Base-by-base conservation (phyloP, 1,140 invertebrate genomes). In the Phthorimaea operculella region DNA sequence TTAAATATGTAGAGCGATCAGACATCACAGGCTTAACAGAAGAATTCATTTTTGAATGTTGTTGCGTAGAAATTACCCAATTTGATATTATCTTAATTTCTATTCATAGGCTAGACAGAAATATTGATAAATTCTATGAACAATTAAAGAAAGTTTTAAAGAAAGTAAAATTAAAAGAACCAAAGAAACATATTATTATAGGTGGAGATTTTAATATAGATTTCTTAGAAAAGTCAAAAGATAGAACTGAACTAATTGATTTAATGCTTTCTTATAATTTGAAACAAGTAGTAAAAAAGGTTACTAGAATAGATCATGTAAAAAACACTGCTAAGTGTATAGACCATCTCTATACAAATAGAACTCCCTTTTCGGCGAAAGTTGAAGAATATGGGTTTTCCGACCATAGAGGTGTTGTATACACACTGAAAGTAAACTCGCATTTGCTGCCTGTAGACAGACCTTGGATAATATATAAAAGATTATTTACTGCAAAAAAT, bases 321-420 rank as follows among this genome's bases (percentile, higher is more conserved):
- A 14, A 12, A 15, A 52, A 15, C 33, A 36, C 51, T 34, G 51
- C 51, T 15, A 52, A 21, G 4, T 52, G 51, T 52, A 52, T 52
- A 12, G 51, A 52, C 34, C 33, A 34, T 10, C 12, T 52, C 12
- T 52, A 34, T 14, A 14, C 33, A 34, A 52, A 52, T 52, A 4
- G 34, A 4, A 52, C 12, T 5, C 10, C n/a, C 14, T 12, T 36
- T 52, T 8, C 12, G 7, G 51, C 34, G 1, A 12, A 7, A 15
- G 51, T 52, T 15, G 51, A 36, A 15, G 51, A 52, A 9, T n/a
- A 52, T 12, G 51, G 51, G 14, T 10, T 52, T 15, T 52, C 51
- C n/a, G 51, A 52, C 33, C 51, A 52, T 16, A 52, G 34, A 36
- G 33, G 12, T 10, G n/a, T 52, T 15, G 9, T 52, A 7, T 52